phyloP scores from a whole-genome alignment of 2,797 vertebrate genomes.

The Scolopax bukidnonensis region DNA sequence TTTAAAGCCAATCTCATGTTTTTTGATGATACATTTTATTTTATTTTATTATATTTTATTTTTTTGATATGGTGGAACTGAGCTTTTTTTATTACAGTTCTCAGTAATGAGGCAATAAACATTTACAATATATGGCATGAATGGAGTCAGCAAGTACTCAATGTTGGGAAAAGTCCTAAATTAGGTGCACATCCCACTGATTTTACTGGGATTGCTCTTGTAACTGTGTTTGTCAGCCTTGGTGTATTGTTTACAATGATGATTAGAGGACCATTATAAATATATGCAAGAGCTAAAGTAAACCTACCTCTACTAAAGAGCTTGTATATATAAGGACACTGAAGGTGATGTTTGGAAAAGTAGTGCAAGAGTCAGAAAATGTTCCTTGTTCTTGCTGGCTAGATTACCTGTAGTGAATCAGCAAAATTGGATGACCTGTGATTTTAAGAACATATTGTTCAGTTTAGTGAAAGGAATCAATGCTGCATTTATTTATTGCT shows the following conservation, averaged over 20 bases:
- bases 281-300: neutral
- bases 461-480: constrained; percentile 41
- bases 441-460: constrained; percentile 45
- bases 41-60: neutral
- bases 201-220: constrained; percentile 6
- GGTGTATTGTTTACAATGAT: neutral
- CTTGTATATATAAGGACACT: neutral
- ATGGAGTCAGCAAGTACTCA: neutral
- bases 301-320: neutral
- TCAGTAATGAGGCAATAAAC: constrained; percentile 36
- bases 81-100: neutral
- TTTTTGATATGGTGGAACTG: neutral
- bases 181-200: neutral
- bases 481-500: constrained; percentile 41
- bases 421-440: constrained; percentile 11
- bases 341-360: neutral
- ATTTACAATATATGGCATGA: neutral
- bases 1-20: neutral
- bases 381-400: neutral
- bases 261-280: neutral
- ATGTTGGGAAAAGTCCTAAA: neutral
- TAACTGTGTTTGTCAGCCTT: neutral
- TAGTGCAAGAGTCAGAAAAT: neutral
- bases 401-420: constrained; percentile 4
- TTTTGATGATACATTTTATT: neutral